Evolutionary conservation across 2,888 invertebrate species (phyloP).

Genomic region (Plebejus melissa): DNA sequence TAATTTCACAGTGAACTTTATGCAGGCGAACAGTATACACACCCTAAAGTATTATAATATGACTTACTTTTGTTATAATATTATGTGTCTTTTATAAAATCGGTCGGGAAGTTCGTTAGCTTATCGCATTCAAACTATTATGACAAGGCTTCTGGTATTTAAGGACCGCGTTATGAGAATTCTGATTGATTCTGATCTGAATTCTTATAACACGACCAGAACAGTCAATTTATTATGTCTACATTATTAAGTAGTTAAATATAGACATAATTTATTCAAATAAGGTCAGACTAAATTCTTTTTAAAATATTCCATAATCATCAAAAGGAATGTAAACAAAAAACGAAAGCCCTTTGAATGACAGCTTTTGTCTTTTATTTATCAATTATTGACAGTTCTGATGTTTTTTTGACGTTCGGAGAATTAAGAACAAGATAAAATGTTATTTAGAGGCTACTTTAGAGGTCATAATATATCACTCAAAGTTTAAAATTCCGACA

Average conservation of each 20-base stretch:
- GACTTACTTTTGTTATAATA: no score
- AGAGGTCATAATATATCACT: not conserved
- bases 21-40: no score
- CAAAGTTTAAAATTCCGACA: not conserved
- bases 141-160: not conserved
- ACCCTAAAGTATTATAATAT: no score
- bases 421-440: not conserved
- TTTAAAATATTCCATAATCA: not conserved
- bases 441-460: not conserved
- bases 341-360: constrained; percentile 17
- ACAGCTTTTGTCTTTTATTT: constrained; percentile 18
- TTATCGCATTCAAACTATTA: not conserved
- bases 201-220: not conserved
- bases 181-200: not conserved
- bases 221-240: not conserved
- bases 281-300: constrained; percentile 1
- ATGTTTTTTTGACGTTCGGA: not conserved
- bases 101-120: not conserved
- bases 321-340: constrained; percentile 19
- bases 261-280: not conserved
- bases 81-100: no score
- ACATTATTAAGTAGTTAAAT: not conserved
- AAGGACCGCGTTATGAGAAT: not conserved
- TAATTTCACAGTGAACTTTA: no score
- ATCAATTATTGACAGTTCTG: constrained; percentile 7